Evolutionary conservation across 2,797 vertebrate genomes (phyloP), one percentile per base, ranked within the genome.

Genomic region (Anomalospiza imberbis): DNA sequence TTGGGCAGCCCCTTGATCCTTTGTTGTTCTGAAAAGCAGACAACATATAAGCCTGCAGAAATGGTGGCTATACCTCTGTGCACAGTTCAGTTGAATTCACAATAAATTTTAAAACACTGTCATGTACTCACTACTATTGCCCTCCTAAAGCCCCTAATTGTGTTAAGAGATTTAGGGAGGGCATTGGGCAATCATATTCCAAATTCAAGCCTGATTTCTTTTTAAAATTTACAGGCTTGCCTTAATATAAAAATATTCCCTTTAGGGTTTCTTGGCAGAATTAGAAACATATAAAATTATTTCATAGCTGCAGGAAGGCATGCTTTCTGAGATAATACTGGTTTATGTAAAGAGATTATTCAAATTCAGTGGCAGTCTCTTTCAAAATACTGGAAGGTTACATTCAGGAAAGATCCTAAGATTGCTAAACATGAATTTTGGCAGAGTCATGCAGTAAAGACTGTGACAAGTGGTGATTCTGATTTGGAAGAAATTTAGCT

Each of bases 141-240:
- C 18, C 32, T 94, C 48, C 72, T 36, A 76, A 31, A 88, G 36
- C 9, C 32, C 28, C 54, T 53, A 34, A 40, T 18, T 58, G 13
- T 48, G 28, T 77, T 73, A 34, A 17, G 40, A 87, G 55, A 82
- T 63, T 87, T 71, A 88, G 78, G 83, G 45, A 50, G 5, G 6
- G 24, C 8, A 67, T 47, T 70, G 66, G 26, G 16, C 28, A 85
- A 75, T 92, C 96, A 78, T 74, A 93, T 74, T 83, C 68, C 17
- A 61, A 93, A 91, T 67, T 55, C 44, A 70, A 72, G 55, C 13
- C 22, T 94, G 86, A 57, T 44, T 94, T 95, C 57, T 79, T 58
- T 36, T 82, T 73, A 76, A 94, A 96, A 86, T 95, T 61, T 89
- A 80, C 19, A 94, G 74, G 50, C 16, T 85, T 90, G 63, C 34